Evolutionary conservation across 2,113 vertebrate species (phyloP).

Genomic region (Tachycineta bicolor): DNA sequence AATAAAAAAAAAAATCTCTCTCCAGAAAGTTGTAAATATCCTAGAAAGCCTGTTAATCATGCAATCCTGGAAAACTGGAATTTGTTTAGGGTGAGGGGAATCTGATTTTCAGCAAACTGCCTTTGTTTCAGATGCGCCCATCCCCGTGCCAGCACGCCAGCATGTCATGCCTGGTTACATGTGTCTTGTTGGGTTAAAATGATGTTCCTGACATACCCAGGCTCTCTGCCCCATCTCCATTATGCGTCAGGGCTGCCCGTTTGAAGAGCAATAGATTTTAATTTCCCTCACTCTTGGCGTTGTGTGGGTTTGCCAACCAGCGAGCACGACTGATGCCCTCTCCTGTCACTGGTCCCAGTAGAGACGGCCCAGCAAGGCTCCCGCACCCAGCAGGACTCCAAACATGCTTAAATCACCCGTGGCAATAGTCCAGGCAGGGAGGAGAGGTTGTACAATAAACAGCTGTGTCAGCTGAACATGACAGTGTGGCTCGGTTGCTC

Average conservation of each 20-base stretch:
- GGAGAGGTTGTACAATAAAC: slow-evolving; percentile 3
- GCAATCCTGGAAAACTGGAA: slow-evolving; percentile 29
- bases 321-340: background rate
- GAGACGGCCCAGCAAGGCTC: background rate
- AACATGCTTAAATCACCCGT: background rate
- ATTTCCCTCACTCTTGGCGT: slow-evolving; percentile 36
- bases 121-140: slow-evolving; percentile 35
- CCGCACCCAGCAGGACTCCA: slow-evolving; percentile 22
- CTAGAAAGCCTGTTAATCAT: slow-evolving; percentile 44
- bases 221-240: slow-evolving; percentile 40
- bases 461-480: slow-evolving; percentile 10
- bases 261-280: slow-evolving; percentile 58
- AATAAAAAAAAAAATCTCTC: background rate
- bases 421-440: background rate
- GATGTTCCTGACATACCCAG: slow-evolving; percentile 63
- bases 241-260: slow-evolving; percentile 39
- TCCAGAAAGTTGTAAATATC: slow-evolving; percentile 53
- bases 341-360: background rate
- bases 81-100: background rate
- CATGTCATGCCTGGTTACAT: slow-evolving; percentile 62
- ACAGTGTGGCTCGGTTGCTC: background rate
- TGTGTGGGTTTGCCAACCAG: background rate
- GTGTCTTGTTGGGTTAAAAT: slow-evolving; percentile 72
- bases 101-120: slow-evolving; percentile 22
- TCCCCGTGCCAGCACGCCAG: slow-evolving; percentile 11